Evolutionary conservation across 2,113 vertebrate genomes (phyloP), one percentile per base, ranked within the genome.

Genomic region (Prionailurus bengalensis): DNA sequence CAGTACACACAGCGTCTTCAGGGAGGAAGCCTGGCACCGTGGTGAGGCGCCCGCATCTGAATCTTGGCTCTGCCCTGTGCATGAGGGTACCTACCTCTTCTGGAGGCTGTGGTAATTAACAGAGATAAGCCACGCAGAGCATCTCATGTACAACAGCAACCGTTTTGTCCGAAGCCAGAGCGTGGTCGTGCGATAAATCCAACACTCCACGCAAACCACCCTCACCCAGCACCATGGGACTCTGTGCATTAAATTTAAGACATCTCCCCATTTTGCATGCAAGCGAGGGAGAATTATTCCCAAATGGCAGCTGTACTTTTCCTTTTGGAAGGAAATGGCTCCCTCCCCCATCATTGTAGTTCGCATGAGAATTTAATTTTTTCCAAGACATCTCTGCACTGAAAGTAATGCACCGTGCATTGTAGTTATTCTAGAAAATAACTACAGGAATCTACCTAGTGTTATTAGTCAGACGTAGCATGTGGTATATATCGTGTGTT

Each of bases 251-350:
- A 39, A n/a, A 81, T 68, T 19, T 31, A 84, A 85, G 58, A 66
- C 61, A 31, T 29, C 39, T 53, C 74, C 89, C 68, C 66, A 13
- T 71, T 71, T 91, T 42, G 19, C 73, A 58, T 55, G 39, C 73
- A 78, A 76, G 70, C 31, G 29, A 92, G 74, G 73, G 25, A 70
- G 23, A 25, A 12, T 31, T 39, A 4, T 39, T 93, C 96, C 29
- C 58, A 61, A 70, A 76, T 36, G 25, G 12, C 16, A 65, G 17
- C 31, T 61, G 21, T 12, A 33, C 15, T 48, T 70, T 63, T 71
- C 70, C 74, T 82, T 39, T 29, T 25, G 55, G 68, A 88, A 71
- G 68, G n/a, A 96, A 88, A 66, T 48, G 21, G 73, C 65, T 48
- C 29, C 53, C 55, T 87, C 48, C 31, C 23, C 39, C 71, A 33